Evolutionary conservation across 2,797 vertebrate genomes (phyloP), one percentile per base, ranked within the genome.

Genomic region (Chaunax sp.): DNA sequence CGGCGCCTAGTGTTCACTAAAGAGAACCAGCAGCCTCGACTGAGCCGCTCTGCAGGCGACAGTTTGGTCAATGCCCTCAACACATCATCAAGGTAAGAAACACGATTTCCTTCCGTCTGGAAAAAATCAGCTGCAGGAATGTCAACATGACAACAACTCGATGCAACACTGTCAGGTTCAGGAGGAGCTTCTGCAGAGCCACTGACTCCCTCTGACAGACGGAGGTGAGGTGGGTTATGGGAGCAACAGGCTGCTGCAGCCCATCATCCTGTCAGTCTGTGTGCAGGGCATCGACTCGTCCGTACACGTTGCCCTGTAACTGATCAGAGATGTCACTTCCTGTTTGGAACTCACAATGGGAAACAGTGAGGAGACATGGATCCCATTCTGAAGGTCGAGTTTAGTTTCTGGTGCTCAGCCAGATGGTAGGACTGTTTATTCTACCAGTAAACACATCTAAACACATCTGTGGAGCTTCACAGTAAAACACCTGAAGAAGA

Each of bases 141-240:
- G 33, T 10, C 25, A 3, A 56, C 6, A 7, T 73, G 73, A 73
- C 43, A 66, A 62, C 70, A 60, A 77, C 38, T 15, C 43, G 3
- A n/a, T 50, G 46, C 1, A 64, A 47, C 74, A 10, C 18, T 9
- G 63, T 59, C 57, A 7, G 67, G 52, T 8, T n/a, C 25, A 64
- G 40, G 11, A 1, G 45, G 1, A 20, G 68, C 63, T 57, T 14
- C 37, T n/a, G n/a, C n/a, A n/a, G n/a, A 26, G 28, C 41, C 62
- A 38, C 37, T 43, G 53, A 30, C 59, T 14, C 60, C 1, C 26
- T 28, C 51, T 73, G 72, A 85, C 81, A 82, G 86, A 78, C 56
- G 70, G 79, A 79, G 80, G 82, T 79, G 84, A 79, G 69, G 71
- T 64, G 71, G 82, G 82, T 85, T 84, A 85, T 6, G 60, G 70